Conservation (phyloP, 2,797 vertebrate genomes). For the Neosilurus hyrtlii region DNA sequence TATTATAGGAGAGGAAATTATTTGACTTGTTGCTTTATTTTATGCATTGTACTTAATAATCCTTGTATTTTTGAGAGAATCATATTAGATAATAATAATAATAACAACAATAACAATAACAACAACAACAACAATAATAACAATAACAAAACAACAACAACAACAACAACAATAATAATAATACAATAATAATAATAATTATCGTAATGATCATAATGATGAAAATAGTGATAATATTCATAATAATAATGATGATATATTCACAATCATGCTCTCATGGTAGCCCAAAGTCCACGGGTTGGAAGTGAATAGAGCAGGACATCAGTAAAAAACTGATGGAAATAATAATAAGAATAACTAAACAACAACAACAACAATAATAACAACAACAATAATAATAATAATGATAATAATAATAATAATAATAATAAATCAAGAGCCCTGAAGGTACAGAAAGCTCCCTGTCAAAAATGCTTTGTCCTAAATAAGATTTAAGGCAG, state of each 20-base stretch:
- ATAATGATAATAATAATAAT: not conserved
- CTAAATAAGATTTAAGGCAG: not conserved
- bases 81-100: not conserved
- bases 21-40: conserved; percentile 13
- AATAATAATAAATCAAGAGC: not conserved
- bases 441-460: not conserved
- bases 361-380: no score
- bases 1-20: not conserved
- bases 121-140: not conserved
- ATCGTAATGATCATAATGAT: no score
- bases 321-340: no score
- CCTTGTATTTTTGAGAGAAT: no score
- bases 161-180: not conserved
- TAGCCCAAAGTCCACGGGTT: no score
- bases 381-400: not conserved
- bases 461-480: not conserved
- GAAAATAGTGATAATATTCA: no score
- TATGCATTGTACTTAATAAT: not conserved
- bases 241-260: no score
- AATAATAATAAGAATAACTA: not conserved
- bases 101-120: not conserved
- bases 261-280: no score
- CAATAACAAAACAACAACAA: no score
- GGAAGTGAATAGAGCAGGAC: no score
- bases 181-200: not conserved